A percentile compares a stretch with the other conserved stretches of the same genome.
phyloP scores from a whole-genome alignment of 2,797 vertebrate species.

The Threskiornis aethiopicus region DNA sequence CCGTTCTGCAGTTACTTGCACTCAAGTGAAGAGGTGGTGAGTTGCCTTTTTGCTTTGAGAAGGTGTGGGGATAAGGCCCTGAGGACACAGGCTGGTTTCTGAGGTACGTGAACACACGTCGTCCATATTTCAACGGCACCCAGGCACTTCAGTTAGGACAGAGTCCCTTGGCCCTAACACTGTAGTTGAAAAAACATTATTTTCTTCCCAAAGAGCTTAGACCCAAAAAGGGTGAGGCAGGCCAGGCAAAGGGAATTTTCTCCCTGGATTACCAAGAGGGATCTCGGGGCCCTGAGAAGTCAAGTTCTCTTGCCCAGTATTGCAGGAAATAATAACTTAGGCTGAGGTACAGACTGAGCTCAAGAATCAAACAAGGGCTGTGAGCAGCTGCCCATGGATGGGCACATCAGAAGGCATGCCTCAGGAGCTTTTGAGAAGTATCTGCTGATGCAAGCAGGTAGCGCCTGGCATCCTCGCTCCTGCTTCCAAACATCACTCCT shows the following conservation, averaged over 20 bases:
- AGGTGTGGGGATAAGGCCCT: background rate
- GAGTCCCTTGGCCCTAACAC: background rate
- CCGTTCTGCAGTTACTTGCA: background rate
- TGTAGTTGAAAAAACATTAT: background rate
- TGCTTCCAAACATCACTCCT: background rate
- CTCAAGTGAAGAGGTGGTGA: background rate
- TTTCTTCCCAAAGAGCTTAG: background rate
- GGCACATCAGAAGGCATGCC: background rate
- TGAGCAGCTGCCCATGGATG: background rate
- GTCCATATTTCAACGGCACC: accelerated
- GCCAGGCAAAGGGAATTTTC: background rate
- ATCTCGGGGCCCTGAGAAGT: background rate
- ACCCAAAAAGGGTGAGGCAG: background rate
- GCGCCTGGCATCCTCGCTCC: background rate
- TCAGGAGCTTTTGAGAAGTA: background rate
- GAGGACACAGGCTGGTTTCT: background rate
- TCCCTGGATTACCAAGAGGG: background rate
- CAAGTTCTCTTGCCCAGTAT: background rate
- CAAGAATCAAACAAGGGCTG: background rate
- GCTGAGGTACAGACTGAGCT: background rate
- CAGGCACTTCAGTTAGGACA: background rate
- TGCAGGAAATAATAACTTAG: background rate
- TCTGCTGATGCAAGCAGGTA: background rate
- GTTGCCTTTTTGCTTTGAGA: background rate
- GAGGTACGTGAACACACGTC: accelerated